A percentile compares a stretch with the other conserved stretches of the same genome.
phyloP scores from a whole-genome alignment of 2,797 vertebrate species.

The Huso huso region DNA sequence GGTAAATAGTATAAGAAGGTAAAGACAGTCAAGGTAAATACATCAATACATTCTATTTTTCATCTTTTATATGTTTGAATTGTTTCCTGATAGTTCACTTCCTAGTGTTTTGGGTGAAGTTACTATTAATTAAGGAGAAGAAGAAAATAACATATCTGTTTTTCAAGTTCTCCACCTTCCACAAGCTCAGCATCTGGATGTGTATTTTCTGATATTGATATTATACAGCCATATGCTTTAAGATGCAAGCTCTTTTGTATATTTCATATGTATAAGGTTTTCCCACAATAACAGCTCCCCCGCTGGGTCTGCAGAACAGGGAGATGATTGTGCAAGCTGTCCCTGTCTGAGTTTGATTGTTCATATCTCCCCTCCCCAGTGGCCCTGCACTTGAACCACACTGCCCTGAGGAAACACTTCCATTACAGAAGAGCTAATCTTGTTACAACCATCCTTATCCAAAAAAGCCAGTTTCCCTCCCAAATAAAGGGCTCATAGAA shows the following conservation, averaged over 20 bases:
- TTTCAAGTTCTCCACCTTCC: too few species aligned
- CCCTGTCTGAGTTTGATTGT: conserved; percentile 16
- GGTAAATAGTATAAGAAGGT: too few species aligned
- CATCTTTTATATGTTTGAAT: too few species aligned
- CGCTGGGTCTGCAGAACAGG: conserved; percentile 30
- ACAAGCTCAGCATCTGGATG: too few species aligned
- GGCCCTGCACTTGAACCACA: conserved; percentile 15
- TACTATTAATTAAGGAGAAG: too few species aligned
- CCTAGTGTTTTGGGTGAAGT: too few species aligned
- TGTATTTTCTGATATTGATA: too few species aligned
- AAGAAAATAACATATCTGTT: too few species aligned
- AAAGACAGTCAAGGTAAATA: too few species aligned
- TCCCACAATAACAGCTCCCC: conserved; percentile 29
- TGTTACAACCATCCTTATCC: conserved; percentile 36
- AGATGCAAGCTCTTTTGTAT: conserved; percentile 21
- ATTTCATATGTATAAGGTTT: conserved; percentile 28
- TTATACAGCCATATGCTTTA: conserved; percentile 7
- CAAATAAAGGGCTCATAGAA: conserved; percentile 18
- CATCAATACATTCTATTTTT: too few species aligned
- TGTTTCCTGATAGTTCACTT: too few species aligned
- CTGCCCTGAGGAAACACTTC: conserved; percentile 39
- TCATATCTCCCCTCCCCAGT: conserved; percentile 21
- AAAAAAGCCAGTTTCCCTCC: conserved; percentile 9
- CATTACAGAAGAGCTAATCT: conserved; percentile 43
- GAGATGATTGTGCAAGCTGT: conserved; percentile 30